Percentiles rank a stretch among this genome's conserved stretches.
Evolutionary conservation across 1,140 invertebrate genomes (phyloP).

Genomic region (Chionoecetes opilio): DNA sequence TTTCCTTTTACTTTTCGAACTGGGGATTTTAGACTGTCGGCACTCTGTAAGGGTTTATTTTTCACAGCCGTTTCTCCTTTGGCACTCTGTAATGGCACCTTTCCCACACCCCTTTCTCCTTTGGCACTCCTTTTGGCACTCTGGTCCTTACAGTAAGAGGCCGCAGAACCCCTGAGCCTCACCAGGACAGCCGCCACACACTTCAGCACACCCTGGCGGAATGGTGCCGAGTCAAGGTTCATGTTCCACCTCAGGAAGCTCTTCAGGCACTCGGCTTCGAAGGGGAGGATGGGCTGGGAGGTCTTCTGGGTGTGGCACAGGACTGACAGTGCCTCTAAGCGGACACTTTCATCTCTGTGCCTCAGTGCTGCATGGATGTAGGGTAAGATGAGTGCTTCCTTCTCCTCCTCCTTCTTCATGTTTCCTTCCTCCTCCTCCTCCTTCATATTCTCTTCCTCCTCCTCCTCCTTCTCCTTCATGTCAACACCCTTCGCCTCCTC

Average conservation of each 20-base stretch:
- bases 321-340: conserved; percentile 65
- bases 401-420: no score
- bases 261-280: conserved; percentile 48
- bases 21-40: no score
- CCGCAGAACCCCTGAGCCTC: conserved; percentile 62
- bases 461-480: background rate
- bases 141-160: conserved; percentile 35
- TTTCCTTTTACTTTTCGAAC: no score
- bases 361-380: conserved; percentile 37
- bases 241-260: conserved; percentile 64
- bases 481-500: background rate
- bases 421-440: background rate
- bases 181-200: conserved; percentile 56
- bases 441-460: background rate
- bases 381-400: background rate
- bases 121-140: background rate
- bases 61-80: no score
- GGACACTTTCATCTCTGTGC: conserved; percentile 58
- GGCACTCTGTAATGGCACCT: no score
- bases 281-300: conserved; percentile 54
- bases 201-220: conserved; percentile 61
- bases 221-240: conserved; percentile 73
- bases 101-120: background rate
- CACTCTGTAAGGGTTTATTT: no score
- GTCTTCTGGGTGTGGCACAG: conserved; percentile 68